phyloP scores from a whole-genome alignment of 2,797 vertebrate species.

The Acanthurus lineatus region DNA sequence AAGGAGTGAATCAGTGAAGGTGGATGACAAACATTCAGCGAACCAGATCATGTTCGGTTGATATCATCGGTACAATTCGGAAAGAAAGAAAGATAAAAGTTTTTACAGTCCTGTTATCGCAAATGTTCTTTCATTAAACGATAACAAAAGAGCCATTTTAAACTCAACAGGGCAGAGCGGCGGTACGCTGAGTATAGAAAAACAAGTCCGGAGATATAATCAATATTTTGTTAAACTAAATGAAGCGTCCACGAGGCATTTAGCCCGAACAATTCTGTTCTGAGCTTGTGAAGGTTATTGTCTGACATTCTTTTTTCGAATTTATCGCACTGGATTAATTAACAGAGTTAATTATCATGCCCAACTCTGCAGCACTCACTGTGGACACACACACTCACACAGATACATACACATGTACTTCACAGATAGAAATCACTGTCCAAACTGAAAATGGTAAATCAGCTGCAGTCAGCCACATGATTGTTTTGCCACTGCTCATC shows the following conservation, averaged over 20 bases:
- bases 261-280: background rate
- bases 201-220: slow-evolving; percentile 49
- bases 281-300: slow-evolving; percentile 34
- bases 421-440: slow-evolving; percentile 52
- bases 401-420: background rate
- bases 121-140: slow-evolving; percentile 24
- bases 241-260: slow-evolving; percentile 23
- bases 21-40: slow-evolving; percentile 1
- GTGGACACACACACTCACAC: slow-evolving; percentile 12
- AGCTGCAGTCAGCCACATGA: slow-evolving; percentile 48
- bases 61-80: slow-evolving; percentile 1
- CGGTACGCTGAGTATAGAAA: slow-evolving; percentile 5
- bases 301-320: slow-evolving; percentile 41
- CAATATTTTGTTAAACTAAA: slow-evolving; percentile 43
- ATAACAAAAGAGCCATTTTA: slow-evolving; percentile 14
- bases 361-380: slow-evolving; percentile 22
- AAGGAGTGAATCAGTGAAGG: background rate
- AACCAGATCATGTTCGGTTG: background rate
- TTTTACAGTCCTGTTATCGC: slow-evolving; percentile 26
- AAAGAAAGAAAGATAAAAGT: background rate
- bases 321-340: slow-evolving; percentile 64
- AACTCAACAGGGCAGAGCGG: slow-evolving; percentile 24
- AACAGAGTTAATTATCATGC: slow-evolving; percentile 59
- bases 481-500: slow-evolving; percentile 40
- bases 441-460: slow-evolving; percentile 46